These are phyloP conservation scores for Gephyroberyx darwinii DNA, from an alignment of 2,797 vertebrate species.

Conservation along the genomic window DNA sequence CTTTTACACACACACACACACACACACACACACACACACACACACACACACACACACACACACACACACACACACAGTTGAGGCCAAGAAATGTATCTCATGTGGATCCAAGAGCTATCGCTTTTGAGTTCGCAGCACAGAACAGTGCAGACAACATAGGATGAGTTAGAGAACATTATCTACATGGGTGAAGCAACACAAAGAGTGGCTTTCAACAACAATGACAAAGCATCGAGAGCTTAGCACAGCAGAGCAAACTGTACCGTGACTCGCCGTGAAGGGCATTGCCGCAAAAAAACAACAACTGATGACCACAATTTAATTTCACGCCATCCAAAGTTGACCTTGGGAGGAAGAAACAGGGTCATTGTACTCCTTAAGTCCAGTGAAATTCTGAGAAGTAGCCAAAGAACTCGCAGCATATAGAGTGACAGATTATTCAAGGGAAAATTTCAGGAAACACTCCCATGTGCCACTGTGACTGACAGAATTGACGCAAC, in stretches of 20 bases:
- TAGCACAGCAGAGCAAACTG: slow-evolving; percentile 47
- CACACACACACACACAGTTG: no score
- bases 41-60: no score
- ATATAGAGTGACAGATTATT: no score
- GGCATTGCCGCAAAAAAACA: neutral
- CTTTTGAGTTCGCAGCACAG: slow-evolving; percentile 27
- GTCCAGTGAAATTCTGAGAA: no score
- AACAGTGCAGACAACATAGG: slow-evolving; percentile 31
- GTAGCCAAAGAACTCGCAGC: no score
- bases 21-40: no score
- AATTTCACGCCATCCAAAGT: neutral
- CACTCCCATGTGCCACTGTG: neutral
- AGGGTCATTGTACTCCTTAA: no score
- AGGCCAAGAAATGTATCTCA: slow-evolving; percentile 9
- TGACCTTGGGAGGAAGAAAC: no score
- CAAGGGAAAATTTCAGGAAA: slow-evolving; percentile 9
- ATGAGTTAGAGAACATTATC: slow-evolving; percentile 62
- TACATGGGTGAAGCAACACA: slow-evolving; percentile 70
- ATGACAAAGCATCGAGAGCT: slow-evolving; percentile 52
- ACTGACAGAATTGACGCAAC: slow-evolving; percentile 28
- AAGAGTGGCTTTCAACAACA: slow-evolving; percentile 63
- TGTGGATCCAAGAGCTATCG: slow-evolving; percentile 8
- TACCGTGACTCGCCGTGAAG: slow-evolving; percentile 34
- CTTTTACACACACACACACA: neutral
- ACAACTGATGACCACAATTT: neutral